These are phyloP conservation scores for Lepidocolaptes lacrymiger DNA, from an alignment of 2,797 vertebrate genomes.

Conservation along the genomic window DNA sequence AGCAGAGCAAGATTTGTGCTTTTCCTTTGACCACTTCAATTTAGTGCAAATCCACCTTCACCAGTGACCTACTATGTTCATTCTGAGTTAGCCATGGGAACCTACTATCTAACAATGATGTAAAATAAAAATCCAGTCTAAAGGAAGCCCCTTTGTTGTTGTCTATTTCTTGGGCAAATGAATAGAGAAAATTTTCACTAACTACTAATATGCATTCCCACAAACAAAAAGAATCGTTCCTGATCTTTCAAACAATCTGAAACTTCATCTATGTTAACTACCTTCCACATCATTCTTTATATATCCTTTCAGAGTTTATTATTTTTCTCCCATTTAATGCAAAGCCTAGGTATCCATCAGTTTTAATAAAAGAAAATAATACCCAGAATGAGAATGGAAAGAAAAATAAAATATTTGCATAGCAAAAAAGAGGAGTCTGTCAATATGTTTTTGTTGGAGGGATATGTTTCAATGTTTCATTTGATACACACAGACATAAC, in stretches of 20 bases:
- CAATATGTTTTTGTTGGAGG: neutral
- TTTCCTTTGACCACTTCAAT: neutral
- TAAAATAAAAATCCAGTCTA: neutral
- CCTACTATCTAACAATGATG: neutral
- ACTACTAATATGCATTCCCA: accelerated
- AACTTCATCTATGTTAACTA: neutral
- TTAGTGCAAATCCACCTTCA: neutral
- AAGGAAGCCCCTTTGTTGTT: too few relatives aligned
- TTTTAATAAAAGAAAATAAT: neutral
- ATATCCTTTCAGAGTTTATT: neutral
- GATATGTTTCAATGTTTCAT: neutral
- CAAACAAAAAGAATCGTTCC: neutral
- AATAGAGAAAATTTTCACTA: neutral
- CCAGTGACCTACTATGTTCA: neutral
- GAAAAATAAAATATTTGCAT: neutral
- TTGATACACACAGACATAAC: neutral
- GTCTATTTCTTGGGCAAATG: neutral
- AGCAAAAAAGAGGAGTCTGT: neutral
- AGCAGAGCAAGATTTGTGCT: neutral
- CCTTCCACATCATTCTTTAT: neutral
- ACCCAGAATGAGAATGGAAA: neutral
- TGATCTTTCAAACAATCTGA: neutral
- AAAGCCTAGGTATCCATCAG: neutral
- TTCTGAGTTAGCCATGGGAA: neutral
- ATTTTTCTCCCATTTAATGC: neutral